These are phyloP conservation scores for Macrocentrus cingulum DNA, from an alignment of 1,140 invertebrate species.

Conservation along the genomic window DNA sequence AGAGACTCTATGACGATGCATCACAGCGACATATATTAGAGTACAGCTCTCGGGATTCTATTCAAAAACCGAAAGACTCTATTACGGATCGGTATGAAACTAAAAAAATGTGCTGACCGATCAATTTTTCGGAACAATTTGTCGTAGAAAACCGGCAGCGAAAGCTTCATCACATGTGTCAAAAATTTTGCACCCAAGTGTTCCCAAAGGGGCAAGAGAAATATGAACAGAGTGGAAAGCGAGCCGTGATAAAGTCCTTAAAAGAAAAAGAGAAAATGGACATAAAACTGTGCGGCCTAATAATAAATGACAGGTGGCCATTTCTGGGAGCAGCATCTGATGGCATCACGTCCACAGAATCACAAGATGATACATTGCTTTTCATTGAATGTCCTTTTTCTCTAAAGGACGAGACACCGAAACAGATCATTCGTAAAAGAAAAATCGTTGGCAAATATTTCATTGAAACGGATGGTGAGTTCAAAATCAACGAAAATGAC, in stretches of 20 bases:
- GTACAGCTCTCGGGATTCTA: too few species aligned
- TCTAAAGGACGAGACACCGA: background rate
- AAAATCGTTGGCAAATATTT: background rate
- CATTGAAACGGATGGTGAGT: background rate
- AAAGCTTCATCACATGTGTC: too few species aligned
- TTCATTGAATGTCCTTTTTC: background rate
- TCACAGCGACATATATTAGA: too few species aligned
- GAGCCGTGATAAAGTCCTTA: background rate
- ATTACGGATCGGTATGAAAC: too few species aligned
- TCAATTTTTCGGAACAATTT: too few species aligned
- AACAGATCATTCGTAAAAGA: background rate
- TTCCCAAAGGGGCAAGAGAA: background rate
- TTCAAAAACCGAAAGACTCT: too few species aligned
- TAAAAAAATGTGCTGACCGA: too few species aligned
- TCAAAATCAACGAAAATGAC: background rate
- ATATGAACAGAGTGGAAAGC: background rate
- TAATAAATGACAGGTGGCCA: background rate
- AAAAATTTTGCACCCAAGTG: background rate
- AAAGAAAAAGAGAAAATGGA: too few species aligned
- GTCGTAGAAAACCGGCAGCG: too few species aligned
- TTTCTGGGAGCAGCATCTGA: background rate
- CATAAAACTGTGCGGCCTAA: background rate
- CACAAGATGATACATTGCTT: too few species aligned
- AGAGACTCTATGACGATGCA: background rate
- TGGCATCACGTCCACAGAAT: background rate